Base-by-base conservation (phyloP, 2,113 vertebrate genomes). In the Vidua chalybeata region DNA sequence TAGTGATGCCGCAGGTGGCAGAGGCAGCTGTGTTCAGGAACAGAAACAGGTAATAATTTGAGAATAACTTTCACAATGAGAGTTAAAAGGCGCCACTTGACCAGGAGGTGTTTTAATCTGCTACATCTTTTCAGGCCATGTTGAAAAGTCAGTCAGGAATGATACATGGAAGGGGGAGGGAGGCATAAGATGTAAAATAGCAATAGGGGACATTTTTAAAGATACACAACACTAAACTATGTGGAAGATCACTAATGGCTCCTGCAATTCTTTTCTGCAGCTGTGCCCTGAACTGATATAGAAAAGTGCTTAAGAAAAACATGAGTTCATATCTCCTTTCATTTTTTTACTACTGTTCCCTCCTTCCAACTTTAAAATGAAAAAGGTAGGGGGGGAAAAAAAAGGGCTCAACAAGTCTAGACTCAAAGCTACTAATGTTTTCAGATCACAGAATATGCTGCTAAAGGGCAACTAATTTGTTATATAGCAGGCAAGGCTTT, bases 401-500 rank as follows among this genome's bases (percentile, higher is more conserved):
- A 67, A 51, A 15, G 1, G 2, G 4, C 7, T 62, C 37, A 82
- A 37, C 37, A 79, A 64, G 43, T 48, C n/a, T 22, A 81, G 46
- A 63, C 4, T 55, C 63, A 56, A 76, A 93, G 49, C 46, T 76
- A 52, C 52, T 80, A 39, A 74, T 22, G 48, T 24, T 92, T 84
- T 41, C 88, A 90, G n/a, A 77, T 63, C 66, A 91, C 56, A 94
- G 35, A 84, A 61, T 41, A 31, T 5, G 11, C 74, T 79, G 78
- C 71, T 93, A 75, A 89, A 89, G 49, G 84, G 74, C 78, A 85
- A 68, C 39, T 87, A 49, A 91, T 94, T 84, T 49, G 31, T 95
- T 87, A 63, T 3, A 45, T 2, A 46, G 26, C 4, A 16, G 41
- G 58, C 28, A 86, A 61, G 23, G 21, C 30, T 84, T 56, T 55